Evolutionary conservation across 2,113 vertebrate genomes (phyloP).

Genomic region (Otolemur garnettii): DNA sequence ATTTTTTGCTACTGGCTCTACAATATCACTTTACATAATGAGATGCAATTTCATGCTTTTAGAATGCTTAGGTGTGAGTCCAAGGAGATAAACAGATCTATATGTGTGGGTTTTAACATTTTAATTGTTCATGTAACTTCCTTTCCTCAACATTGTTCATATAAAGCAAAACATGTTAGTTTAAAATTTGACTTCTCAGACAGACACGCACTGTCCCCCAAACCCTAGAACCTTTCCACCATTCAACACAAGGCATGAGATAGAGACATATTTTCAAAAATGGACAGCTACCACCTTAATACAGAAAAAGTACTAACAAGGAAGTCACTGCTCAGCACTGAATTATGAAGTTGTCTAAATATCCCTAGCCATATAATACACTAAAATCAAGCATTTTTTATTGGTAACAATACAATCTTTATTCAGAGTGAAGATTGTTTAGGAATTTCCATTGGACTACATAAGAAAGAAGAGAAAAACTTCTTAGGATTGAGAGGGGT

Average conservation of each 20-base stretch:
- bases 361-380: not conserved
- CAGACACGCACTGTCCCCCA: not conserved
- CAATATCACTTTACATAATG: not conserved
- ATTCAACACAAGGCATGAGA: not conserved
- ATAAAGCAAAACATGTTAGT: not conserved
- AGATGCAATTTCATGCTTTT: not conserved
- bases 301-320: not conserved
- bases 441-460: not conserved
- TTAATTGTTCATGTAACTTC: not conserved
- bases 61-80: not conserved
- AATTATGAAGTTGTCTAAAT: not conserved
- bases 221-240: not conserved
- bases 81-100: not conserved
- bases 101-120: not conserved
- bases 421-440: not conserved
- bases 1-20: not conserved
- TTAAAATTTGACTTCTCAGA: not conserved
- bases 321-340: not conserved
- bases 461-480: not conserved
- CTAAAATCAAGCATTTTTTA: not conserved
- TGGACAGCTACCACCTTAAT: not conserved
- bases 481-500: not conserved
- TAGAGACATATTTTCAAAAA: not conserved
- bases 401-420: not conserved
- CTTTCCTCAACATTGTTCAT: not conserved